These are phyloP conservation scores for Hylia prasina DNA, from an alignment of 2,113 vertebrate genomes.

Conservation along the genomic window DNA sequence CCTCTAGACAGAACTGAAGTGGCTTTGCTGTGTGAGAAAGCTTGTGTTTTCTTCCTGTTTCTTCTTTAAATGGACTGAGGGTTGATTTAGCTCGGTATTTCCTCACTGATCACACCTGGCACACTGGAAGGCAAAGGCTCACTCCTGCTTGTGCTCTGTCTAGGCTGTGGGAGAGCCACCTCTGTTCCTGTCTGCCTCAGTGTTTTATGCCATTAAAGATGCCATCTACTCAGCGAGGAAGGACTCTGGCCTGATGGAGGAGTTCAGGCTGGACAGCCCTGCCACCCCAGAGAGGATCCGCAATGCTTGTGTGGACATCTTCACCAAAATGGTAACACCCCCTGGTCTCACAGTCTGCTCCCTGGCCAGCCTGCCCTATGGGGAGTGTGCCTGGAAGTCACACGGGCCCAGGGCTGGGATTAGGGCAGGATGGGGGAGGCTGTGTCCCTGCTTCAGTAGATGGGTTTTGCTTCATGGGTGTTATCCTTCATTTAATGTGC, in stretches of 20 bases:
- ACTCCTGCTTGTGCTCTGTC: background rate
- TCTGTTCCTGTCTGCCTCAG: slow-evolving; percentile 89
- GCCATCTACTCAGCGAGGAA: slow-evolving; percentile 76
- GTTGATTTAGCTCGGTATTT: background rate
- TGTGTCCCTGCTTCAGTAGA: background rate
- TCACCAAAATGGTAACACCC: slow-evolving; percentile 84
- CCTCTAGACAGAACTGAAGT: background rate
- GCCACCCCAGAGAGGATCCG: slow-evolving; percentile 92
- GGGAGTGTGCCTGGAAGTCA: background rate
- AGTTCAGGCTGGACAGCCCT: slow-evolving; percentile 89
- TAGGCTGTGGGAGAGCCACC: slow-evolving; percentile 95
- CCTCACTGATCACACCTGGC: background rate
- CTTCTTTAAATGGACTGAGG: background rate
- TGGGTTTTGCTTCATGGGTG: background rate
- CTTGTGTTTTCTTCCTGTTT: background rate
- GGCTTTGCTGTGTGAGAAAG: background rate
- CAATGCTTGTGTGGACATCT: slow-evolving; percentile 85
- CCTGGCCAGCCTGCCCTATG: background rate
- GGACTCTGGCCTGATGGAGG: slow-evolving; percentile 66
- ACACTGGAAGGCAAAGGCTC: background rate
- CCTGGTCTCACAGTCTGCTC: background rate
- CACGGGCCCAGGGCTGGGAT: background rate
- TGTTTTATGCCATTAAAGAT: slow-evolving; percentile 95
- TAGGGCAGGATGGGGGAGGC: background rate
- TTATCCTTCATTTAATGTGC: background rate